Base-by-base conservation (phyloP, 2,797 vertebrate genomes). In the Sebastes nivosus region DNA sequence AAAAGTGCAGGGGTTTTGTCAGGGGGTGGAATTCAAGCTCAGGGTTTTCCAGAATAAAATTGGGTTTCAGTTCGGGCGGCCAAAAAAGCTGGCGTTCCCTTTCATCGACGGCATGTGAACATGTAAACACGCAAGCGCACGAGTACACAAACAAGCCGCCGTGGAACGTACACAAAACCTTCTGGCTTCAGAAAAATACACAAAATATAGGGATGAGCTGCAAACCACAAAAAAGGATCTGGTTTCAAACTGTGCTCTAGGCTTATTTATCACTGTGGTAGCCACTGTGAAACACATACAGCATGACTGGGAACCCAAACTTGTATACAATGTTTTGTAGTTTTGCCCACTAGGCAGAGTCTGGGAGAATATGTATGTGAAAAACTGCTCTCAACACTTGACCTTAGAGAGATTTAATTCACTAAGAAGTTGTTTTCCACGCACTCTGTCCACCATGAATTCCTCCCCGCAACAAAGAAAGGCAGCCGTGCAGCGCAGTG, bases 381-480 rank as follows among this genome's bases (percentile, higher is more conserved):
- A 72, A 27, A 34, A 64, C 68, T 54, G 16, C 82, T 82, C 75
- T 72, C 67, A 80, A 87, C 85, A 88, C 80, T 82, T 90, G 86
- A 89, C 85, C 90, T 81, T 72, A 32, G 42, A 70, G 46, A 77
- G 63, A 68, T 80, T 85, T 80, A 63, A 83, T 87, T 82, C 76
- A 85, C 76, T 54, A 38, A 67, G 52, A 83, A 78, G 57, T 68
- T 63, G 60, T 81, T 73, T 85, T 85, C 82, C 60, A 73, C 69
- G 64, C 75, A 64, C 75, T 60, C 70, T 75, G 76, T 79, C 72
- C 77, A 77, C 54, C 29, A 72, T 20, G 73, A 80, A 88, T 88
- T 92, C 87, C 83, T 88, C 82, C 32, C 73, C 32, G 65, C 84
- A 91, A 90, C 89, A 92, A 90, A 90, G 87, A 87, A 67, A 81